Percentiles rank a stretch among this genome's conserved stretches.
Evolutionary conservation across 2,888 invertebrate genomes (phyloP).

Genomic region (Erebia palarica): DNA sequence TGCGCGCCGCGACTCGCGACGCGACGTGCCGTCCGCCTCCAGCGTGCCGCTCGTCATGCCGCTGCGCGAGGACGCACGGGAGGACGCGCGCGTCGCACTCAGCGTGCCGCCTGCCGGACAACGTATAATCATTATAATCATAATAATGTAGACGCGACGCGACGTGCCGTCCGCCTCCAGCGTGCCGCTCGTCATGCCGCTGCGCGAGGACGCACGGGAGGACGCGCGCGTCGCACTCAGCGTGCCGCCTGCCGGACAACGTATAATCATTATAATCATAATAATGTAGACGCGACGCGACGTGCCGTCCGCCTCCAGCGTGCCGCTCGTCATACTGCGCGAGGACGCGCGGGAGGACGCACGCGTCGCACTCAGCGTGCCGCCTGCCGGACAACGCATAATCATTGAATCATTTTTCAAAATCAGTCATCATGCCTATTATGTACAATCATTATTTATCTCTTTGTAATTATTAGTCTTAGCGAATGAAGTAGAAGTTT

Average conservation of each 20-base stretch:
- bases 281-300: too few species aligned
- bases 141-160: too few species aligned
- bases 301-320: conserved; percentile 65
- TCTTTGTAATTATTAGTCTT: too few species aligned
- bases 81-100: conserved; percentile 75
- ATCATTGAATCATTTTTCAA: too few species aligned
- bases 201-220: conserved; percentile 76
- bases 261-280: too few species aligned
- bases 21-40: conserved; percentile 71
- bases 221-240: conserved; percentile 77
- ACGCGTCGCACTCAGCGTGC: conserved; percentile 80
- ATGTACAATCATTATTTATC: too few species aligned
- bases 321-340: conserved; percentile 74
- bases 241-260: conserved; percentile 76
- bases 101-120: conserved; percentile 79
- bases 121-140: too few species aligned
- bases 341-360: conserved; percentile 74
- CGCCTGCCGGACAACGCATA: conserved; percentile 70
- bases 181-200: conserved; percentile 75
- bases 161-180: conserved; percentile 65
- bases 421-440: too few species aligned
- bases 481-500: too few species aligned
- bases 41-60: conserved; percentile 74
- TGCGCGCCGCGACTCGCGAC: conserved; percentile 94
- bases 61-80: conserved; percentile 77